A percentile compares a stretch with the other conserved stretches of the same genome.
These are phyloP conservation scores for Clarias laeviceps DNA, from an alignment of 2,797 vertebrate genomes.

Conservation along the genomic window DNA sequence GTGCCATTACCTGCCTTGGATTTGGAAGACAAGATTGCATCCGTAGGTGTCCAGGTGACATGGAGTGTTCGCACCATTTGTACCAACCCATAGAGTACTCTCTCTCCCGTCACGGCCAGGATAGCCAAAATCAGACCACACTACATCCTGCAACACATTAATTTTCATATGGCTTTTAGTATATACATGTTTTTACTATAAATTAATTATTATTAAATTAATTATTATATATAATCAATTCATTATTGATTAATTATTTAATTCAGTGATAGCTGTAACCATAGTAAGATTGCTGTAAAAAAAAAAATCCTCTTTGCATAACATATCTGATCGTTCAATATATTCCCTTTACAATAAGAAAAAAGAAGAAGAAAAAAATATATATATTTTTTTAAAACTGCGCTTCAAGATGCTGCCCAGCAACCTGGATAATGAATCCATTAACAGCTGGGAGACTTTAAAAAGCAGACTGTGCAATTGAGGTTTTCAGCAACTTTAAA, in stretches of 20 bases:
- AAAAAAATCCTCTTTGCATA: slow-evolving; percentile 22
- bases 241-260: not conserved
- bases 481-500: slow-evolving; percentile 73
- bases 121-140: slow-evolving; percentile 94
- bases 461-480: slow-evolving; percentile 81
- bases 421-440: slow-evolving; percentile 77
- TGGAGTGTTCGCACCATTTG: slow-evolving; percentile 88
- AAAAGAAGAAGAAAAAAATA: slow-evolving; percentile 28
- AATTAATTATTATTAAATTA: too few relatives aligned
- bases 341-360: slow-evolving; percentile 52
- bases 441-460: slow-evolving; percentile 76
- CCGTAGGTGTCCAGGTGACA: slow-evolving; percentile 95
- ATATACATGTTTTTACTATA: not conserved
- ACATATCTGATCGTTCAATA: slow-evolving; percentile 60
- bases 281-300: not conserved
- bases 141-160: slow-evolving; percentile 75
- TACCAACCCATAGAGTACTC: slow-evolving; percentile 94
- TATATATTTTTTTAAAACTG: not conserved
- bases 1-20: slow-evolving; percentile 89
- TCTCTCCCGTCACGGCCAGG: slow-evolving; percentile 85
- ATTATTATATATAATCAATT: too few relatives aligned
- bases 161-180: not conserved
- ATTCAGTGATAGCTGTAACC: not conserved
- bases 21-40: slow-evolving; percentile 93
- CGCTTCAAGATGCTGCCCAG: slow-evolving; percentile 45